These are phyloP conservation scores for Monopis laevigella DNA, from an alignment of 2,888 invertebrate species.

Conservation along the genomic window DNA sequence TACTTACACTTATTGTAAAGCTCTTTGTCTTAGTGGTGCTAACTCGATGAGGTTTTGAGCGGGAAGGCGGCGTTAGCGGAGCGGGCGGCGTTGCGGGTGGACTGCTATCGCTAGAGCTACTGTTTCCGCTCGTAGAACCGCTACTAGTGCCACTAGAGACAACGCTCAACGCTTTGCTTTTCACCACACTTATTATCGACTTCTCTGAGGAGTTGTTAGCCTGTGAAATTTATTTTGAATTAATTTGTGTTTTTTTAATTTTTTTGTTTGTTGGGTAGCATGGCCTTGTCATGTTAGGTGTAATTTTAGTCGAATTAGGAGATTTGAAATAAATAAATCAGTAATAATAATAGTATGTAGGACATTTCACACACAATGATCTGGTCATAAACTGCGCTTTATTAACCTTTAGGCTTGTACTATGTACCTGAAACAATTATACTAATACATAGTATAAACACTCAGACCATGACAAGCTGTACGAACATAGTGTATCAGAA, in stretches of 20 bases:
- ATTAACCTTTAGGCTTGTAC: too few relatives aligned
- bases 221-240: slow-evolving; percentile 26
- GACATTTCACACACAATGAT: too few relatives aligned
- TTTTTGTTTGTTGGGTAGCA: neutral
- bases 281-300: neutral
- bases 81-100: slow-evolving; percentile 55
- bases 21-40: slow-evolving; percentile 37
- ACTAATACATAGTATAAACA: too few relatives aligned
- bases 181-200: slow-evolving; percentile 22
- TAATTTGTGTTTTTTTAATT: neutral
- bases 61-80: slow-evolving; percentile 34
- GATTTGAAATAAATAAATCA: too few relatives aligned
- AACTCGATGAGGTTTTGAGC: slow-evolving; percentile 30
- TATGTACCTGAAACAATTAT: too few relatives aligned
- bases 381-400: too few relatives aligned
- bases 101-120: slow-evolving; percentile 36
- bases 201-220: slow-evolving; percentile 50
- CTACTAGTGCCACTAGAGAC: slow-evolving; percentile 24
- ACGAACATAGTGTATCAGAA: too few relatives aligned
- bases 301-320: neutral
- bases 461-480: too few relatives aligned
- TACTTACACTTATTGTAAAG: slow-evolving; percentile 32
- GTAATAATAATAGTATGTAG: too few relatives aligned
- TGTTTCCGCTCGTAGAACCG: slow-evolving; percentile 31
- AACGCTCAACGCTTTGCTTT: slow-evolving; percentile 17